A percentile compares a stretch with the other conserved stretches of the same genome.
These are phyloP conservation scores for Mycetomoellerius zeteki DNA, from an alignment of 1,140 invertebrate genomes.

Conservation along the genomic window DNA sequence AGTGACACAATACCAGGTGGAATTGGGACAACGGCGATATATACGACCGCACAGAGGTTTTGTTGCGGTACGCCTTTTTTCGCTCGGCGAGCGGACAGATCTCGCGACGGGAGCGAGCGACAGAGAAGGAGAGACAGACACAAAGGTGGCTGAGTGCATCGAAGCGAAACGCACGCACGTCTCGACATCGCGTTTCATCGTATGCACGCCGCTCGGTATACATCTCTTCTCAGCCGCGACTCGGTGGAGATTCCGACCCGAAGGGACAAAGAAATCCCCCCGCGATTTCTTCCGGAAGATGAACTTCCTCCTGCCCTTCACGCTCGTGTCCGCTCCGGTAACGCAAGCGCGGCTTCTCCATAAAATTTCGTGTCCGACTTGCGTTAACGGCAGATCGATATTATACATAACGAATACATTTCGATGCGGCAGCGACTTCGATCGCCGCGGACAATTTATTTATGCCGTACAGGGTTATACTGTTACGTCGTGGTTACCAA, in stretches of 20 bases:
- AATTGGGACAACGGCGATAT: slow-evolving; percentile 76
- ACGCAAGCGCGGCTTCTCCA: not conserved
- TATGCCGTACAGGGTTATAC: not conserved
- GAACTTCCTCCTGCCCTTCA: not conserved
- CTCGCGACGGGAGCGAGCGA: slow-evolving; percentile 27
- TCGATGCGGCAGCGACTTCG: not conserved
- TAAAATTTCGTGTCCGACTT: slow-evolving; percentile 1
- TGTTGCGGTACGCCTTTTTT: slow-evolving; percentile 71
- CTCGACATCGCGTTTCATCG: slow-evolving; percentile 52
- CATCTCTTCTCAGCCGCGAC: not conserved
- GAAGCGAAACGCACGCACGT: slow-evolving; percentile 76
- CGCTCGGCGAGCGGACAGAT: slow-evolving; percentile 21
- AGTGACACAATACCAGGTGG: slow-evolving; percentile 74
- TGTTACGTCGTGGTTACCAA: not conserved
- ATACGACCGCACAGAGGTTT: slow-evolving; percentile 60
- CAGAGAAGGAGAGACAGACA: slow-evolving; percentile 66
- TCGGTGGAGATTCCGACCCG: not conserved
- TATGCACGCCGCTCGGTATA: not conserved
- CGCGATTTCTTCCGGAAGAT: slow-evolving; percentile 28
- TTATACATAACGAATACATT: not conserved
- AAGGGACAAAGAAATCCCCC: slow-evolving; percentile 2
- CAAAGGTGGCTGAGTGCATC: slow-evolving; percentile 78
- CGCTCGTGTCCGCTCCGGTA: not conserved
- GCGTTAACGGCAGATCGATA: slow-evolving; percentile 23
- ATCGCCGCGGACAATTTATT: slow-evolving; percentile 5